These are phyloP conservation scores for Leptinotarsa undecemlineata DNA, from an alignment of 1,140 invertebrate genomes.

Conservation along the genomic window DNA sequence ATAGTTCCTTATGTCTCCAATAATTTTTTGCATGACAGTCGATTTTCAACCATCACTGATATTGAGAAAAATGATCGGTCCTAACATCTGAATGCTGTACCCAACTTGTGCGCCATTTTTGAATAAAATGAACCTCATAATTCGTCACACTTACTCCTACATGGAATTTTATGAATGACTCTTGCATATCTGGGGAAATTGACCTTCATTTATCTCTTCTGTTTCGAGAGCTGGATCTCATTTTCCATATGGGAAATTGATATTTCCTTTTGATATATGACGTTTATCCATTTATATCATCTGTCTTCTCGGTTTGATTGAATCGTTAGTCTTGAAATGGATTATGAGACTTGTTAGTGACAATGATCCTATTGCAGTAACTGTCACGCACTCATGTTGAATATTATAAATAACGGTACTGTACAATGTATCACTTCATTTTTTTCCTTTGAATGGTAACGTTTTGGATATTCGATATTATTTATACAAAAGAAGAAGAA, in stretches of 20 bases:
- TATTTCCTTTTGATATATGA: not conserved
- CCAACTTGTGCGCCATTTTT: not conserved
- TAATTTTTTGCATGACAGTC: not conserved
- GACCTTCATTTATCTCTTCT: slow-evolving; percentile 20
- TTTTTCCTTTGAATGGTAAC: too few relatives aligned
- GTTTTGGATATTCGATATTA: too few relatives aligned
- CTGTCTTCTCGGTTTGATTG: too few relatives aligned
- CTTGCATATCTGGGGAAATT: slow-evolving; percentile 15
- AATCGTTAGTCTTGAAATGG: too few relatives aligned
- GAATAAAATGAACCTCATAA: slow-evolving; percentile 17
- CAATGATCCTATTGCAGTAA: too few relatives aligned
- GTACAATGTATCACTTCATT: too few relatives aligned
- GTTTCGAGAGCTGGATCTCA: not conserved
- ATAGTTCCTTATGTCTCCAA: not conserved
- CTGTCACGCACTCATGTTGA: too few relatives aligned
- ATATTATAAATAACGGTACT: too few relatives aligned
- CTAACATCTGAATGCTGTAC: not conserved
- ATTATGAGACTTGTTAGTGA: too few relatives aligned
- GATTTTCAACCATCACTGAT: not conserved
- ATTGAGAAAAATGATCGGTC: slow-evolving; percentile 15
- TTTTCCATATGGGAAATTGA: not conserved
- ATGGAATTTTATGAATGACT: slow-evolving; percentile 23
- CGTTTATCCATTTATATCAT: too few relatives aligned
- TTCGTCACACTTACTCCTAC: slow-evolving; percentile 19
- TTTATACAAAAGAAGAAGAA: too few relatives aligned